Evolutionary conservation across 53 echinoderm and acorn worm genomes (phyloP).

Genomic region (Hippasteria phrygiana): DNA sequence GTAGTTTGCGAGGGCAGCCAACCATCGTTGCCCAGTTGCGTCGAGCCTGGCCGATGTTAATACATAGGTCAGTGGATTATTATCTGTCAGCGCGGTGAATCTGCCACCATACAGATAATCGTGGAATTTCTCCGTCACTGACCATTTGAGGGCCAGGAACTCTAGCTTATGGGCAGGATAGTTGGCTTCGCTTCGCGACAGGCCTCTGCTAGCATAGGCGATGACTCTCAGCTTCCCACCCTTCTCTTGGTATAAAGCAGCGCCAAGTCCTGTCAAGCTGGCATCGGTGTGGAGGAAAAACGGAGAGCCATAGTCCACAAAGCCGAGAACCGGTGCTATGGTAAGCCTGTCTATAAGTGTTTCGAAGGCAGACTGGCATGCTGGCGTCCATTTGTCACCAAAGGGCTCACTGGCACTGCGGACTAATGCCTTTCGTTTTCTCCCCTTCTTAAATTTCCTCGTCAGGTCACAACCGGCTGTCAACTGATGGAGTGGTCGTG

Average conservation of each 20-base stretch:
- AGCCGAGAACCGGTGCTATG: constrained; percentile 67
- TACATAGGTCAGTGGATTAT: constrained; percentile 73
- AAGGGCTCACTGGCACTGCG: constrained; percentile 53
- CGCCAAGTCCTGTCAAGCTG: constrained; percentile 61
- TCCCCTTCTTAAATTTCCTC: neutral
- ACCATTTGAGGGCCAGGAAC: constrained; percentile 73
- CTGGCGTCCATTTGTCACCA: constrained; percentile 58
- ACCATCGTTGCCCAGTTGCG: constrained; percentile 71
- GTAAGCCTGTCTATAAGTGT: constrained; percentile 57
- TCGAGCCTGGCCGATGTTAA: constrained; percentile 65
- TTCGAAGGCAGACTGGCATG: constrained; percentile 77
- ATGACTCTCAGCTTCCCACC: constrained; percentile 73
- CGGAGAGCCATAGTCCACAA: constrained; percentile 71
- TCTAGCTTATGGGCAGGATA: constrained; percentile 76
- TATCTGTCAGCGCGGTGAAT: constrained; percentile 65
- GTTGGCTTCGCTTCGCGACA: constrained; percentile 71
- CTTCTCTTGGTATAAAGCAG: constrained; percentile 75
- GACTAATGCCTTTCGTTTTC: neutral
- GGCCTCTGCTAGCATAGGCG: constrained; percentile 74
- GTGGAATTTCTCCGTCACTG: constrained; percentile 57
- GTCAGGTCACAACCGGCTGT: constrained; percentile 47
- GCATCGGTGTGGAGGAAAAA: constrained; percentile 84
- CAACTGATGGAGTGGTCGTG: constrained; percentile 72
- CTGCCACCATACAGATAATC: constrained; percentile 66
- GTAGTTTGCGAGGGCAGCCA: constrained; percentile 67